Conservation (phyloP, 2,888 invertebrate species). For the Biston stratarius region DNA sequence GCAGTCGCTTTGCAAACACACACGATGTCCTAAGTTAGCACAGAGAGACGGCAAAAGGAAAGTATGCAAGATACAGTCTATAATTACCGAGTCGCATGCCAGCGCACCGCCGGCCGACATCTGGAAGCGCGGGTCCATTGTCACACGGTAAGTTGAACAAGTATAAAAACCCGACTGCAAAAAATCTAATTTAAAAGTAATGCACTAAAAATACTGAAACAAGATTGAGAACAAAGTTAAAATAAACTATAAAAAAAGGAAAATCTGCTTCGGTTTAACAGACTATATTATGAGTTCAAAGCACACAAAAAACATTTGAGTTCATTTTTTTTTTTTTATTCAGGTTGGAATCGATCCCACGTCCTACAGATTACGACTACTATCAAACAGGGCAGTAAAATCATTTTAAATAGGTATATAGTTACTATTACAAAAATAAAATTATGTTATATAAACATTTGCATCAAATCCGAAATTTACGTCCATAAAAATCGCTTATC, state of each 20-base stretch:
- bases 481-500: background rate
- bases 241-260: too few species aligned
- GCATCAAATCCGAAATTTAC: background rate
- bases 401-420: too few species aligned
- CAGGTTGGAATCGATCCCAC: too few species aligned
- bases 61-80: conserved; percentile 45
- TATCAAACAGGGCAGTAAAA: too few species aligned
- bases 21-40: conserved; percentile 37
- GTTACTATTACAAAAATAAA: too few species aligned
- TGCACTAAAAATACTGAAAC: background rate
- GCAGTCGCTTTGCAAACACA: conserved; percentile 2
- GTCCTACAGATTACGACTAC: too few species aligned
- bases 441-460: too few species aligned
- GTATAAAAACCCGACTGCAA: background rate
- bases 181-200: background rate
- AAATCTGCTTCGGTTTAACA: too few species aligned
- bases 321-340: too few species aligned
- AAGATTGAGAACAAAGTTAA: too few species aligned
- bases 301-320: too few species aligned
- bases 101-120: conserved; percentile 37
- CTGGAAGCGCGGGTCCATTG: conserved; percentile 32
- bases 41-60: conserved; percentile 46
- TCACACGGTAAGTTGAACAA: background rate
- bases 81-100: conserved; percentile 49
- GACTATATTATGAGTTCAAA: too few species aligned